Base-by-base conservation (phyloP, 2,888 invertebrate species). In the Sesamia inferens region DNA sequence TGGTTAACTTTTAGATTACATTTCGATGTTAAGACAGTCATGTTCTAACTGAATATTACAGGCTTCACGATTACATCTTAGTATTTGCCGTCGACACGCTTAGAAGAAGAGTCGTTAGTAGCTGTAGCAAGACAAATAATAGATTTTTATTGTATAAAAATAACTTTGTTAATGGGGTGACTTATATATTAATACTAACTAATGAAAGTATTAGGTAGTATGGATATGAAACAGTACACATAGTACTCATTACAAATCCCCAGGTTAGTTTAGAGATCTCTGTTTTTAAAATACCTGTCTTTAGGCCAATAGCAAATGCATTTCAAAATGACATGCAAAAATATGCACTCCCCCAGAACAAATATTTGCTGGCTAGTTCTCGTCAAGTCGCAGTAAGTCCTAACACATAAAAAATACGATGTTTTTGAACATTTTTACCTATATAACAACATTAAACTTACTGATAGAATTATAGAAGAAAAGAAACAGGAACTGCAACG, bases 1-100 rank as follows among this genome's bases (percentile, higher is more conserved):
- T 13, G 66, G 42, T n/a, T 63, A n/a, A 47, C 72, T 48, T 16
- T 62, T 14, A 48, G 51, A 51, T 14, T 39, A 22, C 58, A 66
- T 14, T 67, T 6, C 24, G 24, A 44, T 65, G 13, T 44, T 24
- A 8, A 55, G 14, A 14, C 0, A 19, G n/a, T n/a, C n/a, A 8
- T 42, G n/a, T 47, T 47, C 47, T 67, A 66, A 47, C 31, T n/a
- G n/a, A 5, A 3, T 51, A 48, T 51, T 55, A 39, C 10, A 7
- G 16, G 22, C 8, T 19, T 22, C 19, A 51, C 14, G 22, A 16
- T 8, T 42, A 2, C n/a, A 22, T 42, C 8, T 42, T 13, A 22
- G 22, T 55, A 13, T 13, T 14, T 14, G 5, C 5, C 10, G 16
- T 24, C 16, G 16, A 58, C 1, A 24, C 8, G 24, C 16, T 31